phyloP scores from a whole-genome alignment of 1,140 invertebrate species.

The Drosophila biarmipes region DNA sequence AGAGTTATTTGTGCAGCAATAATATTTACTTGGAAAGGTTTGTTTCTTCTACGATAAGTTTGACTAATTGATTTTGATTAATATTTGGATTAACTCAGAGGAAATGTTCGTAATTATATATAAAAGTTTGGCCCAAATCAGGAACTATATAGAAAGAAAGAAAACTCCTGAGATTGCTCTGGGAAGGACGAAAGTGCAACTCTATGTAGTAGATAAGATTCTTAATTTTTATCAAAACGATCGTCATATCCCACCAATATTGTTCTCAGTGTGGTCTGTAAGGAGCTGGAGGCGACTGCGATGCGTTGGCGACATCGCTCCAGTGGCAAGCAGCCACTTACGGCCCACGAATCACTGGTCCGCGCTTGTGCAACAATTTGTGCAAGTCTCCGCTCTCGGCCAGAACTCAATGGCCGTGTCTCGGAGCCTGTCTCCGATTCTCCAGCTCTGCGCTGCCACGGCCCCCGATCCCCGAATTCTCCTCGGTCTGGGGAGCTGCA shows the following conservation, averaged over 20 bases:
- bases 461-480: not conserved
- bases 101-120: no score
- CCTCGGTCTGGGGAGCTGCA: slow-evolving; percentile 33
- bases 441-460: not conserved
- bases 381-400: slow-evolving; percentile 52
- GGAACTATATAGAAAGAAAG: no score
- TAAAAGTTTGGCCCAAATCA: no score
- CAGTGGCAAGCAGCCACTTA: slow-evolving; percentile 58
- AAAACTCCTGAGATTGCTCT: no score
- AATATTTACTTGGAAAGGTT: no score
- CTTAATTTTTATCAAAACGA: no score
- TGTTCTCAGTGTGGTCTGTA: slow-evolving; percentile 3
- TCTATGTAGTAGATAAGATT: no score
- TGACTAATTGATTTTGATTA: no score
- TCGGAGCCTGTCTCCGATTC: slow-evolving; percentile 20
- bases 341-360: slow-evolving; percentile 47
- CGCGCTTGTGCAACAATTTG: slow-evolving; percentile 69
- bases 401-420: slow-evolving; percentile 59
- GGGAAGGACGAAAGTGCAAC: no score
- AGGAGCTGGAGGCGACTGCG: slow-evolving; percentile 17
- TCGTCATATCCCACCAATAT: not conserved
- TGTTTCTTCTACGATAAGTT: no score
- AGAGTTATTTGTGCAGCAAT: no score
- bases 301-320: slow-evolving; percentile 68
- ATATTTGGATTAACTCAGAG: no score